Evolutionary conservation across 2,888 invertebrate genomes (phyloP).

Genomic region (Melanchra persicariae): DNA sequence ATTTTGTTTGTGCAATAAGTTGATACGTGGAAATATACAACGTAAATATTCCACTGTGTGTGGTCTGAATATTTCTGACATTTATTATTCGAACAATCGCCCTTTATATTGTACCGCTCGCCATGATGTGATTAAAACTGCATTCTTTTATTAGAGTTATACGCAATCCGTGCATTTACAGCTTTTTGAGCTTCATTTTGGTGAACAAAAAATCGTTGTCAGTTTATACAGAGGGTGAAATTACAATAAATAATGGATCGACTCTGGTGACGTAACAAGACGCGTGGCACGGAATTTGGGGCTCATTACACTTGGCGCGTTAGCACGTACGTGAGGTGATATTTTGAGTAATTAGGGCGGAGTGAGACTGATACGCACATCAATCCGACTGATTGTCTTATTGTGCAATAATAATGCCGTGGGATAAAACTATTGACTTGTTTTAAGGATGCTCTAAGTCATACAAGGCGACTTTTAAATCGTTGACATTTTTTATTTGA

Average conservation of each 20-base stretch:
- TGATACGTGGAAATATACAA: neutral
- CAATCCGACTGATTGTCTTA: conserved; percentile 21
- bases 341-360: conserved; percentile 21
- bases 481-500: no score
- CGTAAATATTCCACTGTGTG: neutral
- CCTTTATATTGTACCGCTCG: neutral
- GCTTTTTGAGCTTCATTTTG: no score
- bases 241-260: no score
- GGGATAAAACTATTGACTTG: conserved; percentile 12
- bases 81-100: neutral
- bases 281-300: conserved; percentile 4
- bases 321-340: conserved; percentile 21
- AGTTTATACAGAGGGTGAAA: no score
- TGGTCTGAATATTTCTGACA: neutral
- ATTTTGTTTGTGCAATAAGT: neutral
- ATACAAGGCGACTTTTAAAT: neutral
- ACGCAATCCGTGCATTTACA: no score
- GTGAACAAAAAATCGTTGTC: no score
- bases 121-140: neutral
- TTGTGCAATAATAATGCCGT: conserved; percentile 11
- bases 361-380: conserved; percentile 4
- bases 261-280: conserved; percentile 16
- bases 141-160: no score
- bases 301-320: conserved; percentile 14
- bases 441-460: neutral